Percentiles rank a stretch among this genome's conserved stretches.
These are phyloP conservation scores for Plebejus anna DNA, from an alignment of 2,888 invertebrate genomes.

Conservation along the genomic window DNA sequence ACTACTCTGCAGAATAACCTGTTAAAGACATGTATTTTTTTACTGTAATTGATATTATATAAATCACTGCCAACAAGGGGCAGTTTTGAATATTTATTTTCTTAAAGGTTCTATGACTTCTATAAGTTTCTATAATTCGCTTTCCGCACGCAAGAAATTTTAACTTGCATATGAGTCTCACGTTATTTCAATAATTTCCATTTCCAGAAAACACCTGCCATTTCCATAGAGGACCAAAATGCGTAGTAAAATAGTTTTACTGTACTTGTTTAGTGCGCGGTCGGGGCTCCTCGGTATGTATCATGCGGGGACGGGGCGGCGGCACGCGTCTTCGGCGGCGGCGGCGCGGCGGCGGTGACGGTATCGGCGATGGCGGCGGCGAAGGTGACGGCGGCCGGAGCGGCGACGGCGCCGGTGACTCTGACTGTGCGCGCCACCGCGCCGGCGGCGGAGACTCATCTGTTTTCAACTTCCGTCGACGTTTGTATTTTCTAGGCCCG, in stretches of 20 bases:
- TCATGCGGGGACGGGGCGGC: slow-evolving; percentile 84
- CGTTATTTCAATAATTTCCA: too few relatives aligned
- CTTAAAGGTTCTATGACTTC: too few relatives aligned
- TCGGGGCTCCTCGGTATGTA: slow-evolving; percentile 84
- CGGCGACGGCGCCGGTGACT: slow-evolving; percentile 37
- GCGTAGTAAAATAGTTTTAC: neutral
- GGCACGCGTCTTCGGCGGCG: slow-evolving; percentile 57
- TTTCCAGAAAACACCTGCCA: too few relatives aligned
- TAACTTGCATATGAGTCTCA: too few relatives aligned
- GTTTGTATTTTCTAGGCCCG: slow-evolving; percentile 89
- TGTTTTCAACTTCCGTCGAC: slow-evolving; percentile 85
- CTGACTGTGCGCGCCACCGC: slow-evolving; percentile 38
- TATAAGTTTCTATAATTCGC: too few relatives aligned
- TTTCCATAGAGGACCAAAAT: too few relatives aligned
- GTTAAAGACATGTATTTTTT: too few relatives aligned
- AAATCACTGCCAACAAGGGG: too few relatives aligned
- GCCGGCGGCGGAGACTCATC: slow-evolving; percentile 49
- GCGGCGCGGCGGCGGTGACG: slow-evolving; percentile 41
- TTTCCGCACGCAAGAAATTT: too few relatives aligned
- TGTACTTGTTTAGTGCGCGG: slow-evolving; percentile 83
- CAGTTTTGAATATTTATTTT: too few relatives aligned
- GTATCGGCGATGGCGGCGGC: slow-evolving; percentile 50
- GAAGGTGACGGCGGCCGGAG: slow-evolving; percentile 75
- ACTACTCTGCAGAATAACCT: too few relatives aligned
- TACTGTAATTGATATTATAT: too few relatives aligned